These are phyloP conservation scores for Linurgus olivaceus DNA, from an alignment of 2,797 vertebrate species.

Conservation along the genomic window DNA sequence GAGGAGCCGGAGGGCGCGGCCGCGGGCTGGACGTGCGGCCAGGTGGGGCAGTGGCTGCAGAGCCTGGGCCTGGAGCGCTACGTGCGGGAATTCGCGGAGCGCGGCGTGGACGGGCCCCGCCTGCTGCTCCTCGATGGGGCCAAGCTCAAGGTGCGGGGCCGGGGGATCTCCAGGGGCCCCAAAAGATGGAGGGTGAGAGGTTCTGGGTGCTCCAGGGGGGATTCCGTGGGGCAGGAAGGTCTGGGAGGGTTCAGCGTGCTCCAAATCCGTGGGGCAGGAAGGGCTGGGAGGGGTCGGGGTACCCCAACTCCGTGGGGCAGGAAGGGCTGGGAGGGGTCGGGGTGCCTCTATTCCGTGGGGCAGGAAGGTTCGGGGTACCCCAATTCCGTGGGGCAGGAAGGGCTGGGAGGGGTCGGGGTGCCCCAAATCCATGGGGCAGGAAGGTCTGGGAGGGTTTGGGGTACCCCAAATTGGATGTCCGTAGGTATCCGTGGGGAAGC, in stretches of 20 bases:
- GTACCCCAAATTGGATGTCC: too few relatives aligned
- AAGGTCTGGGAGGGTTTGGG: rapidly evolving
- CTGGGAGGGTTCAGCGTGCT: too few relatives aligned
- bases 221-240: too few relatives aligned
- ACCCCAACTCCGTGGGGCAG: too few relatives aligned
- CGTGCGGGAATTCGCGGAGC: conserved; percentile 76
- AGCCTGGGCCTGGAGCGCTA: conserved; percentile 87
- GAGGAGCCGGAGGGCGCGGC: conserved; percentile 79
- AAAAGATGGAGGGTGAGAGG: background rate
- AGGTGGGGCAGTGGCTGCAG: conserved; percentile 88
- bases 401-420: rapidly evolving
- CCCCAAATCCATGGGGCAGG: too few relatives aligned
- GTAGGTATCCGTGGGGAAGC: background rate
- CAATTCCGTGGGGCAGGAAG: too few relatives aligned
- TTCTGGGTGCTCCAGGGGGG: background rate
- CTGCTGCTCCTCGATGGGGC: conserved; percentile 83
- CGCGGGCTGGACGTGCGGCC: conserved; percentile 84
- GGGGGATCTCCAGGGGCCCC: background rate
- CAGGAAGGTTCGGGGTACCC: too few relatives aligned
- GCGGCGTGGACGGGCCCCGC: conserved; percentile 80
- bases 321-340: too few relatives aligned
- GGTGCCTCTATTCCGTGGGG: too few relatives aligned
- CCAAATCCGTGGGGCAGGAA: too few relatives aligned
- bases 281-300: too few relatives aligned
- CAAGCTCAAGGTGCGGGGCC: conserved; percentile 82